Base-by-base conservation (phyloP, 2,888 invertebrate species). In the Drosophila greeni region DNA sequence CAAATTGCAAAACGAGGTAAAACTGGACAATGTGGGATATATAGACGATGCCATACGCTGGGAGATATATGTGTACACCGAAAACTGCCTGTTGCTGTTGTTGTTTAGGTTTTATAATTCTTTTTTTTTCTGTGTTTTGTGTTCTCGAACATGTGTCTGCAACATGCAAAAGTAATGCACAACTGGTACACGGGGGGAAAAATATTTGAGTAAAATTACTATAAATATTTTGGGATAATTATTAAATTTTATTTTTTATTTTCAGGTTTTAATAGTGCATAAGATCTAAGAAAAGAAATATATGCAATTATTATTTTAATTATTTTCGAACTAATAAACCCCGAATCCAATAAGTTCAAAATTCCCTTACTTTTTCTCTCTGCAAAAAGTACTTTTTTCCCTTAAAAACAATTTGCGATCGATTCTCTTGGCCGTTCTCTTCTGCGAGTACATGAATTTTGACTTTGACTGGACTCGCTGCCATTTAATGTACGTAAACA, bases 91-190 rank as follows among this genome's bases (percentile, higher is more conserved):
- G 70, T 70, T 65, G 70, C 66, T 70, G 70, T 59, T 70, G 54
- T 49, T 69, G 51, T 47, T 59, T 49, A 18, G 29, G 40, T 52
- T 57, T 54, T 34, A 14, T 36, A 9, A 29, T 29, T 37, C 5
- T 33, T 16, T 20, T 34, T 33, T 62, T 37, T 40, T 18, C 24
- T 29, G 2, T 29, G 3, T 23, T 3, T 6, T 29, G 45, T 56
- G 45, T 23, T 67, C 51, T 66, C 65, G 82, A 81, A 81, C 81
- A 81, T 74, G 75, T 81, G 81, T 81, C 82, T 83, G 81, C 81
- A 81, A 81, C 83, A 83, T 81, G 81, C 79, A 81, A 79, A 79
- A 82, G 80, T 79, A 80, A 80, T 79, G 82, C 82, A 82, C 70
- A 82, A 76, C 73, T 53, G 37, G 34, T 47, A 34, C 33, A 37